Conservation (phyloP, 2,888 invertebrate genomes). For the Drosophila stalkeri region DNA sequence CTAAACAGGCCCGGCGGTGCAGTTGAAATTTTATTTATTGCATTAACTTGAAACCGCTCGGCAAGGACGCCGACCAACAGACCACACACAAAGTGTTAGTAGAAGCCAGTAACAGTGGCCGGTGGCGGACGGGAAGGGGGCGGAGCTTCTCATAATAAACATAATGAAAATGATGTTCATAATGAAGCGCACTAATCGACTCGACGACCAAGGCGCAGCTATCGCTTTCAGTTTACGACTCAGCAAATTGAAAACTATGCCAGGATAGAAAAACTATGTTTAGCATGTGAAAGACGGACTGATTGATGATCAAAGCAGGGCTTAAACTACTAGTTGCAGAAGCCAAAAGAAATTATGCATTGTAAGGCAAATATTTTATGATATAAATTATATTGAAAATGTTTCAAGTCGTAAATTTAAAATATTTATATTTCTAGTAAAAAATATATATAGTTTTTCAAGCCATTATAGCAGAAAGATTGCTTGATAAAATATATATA, state of each 20-base stretch:
- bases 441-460: too few species aligned
- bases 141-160: conserved; percentile 63
- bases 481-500: too few species aligned
- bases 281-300: neutral
- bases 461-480: neutral
- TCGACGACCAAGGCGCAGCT: conserved; percentile 44
- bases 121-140: neutral
- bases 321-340: neutral
- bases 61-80: conserved; percentile 16
- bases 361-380: neutral
- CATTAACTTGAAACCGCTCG: conserved; percentile 74
- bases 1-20: conserved; percentile 79
- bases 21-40: conserved; percentile 81
- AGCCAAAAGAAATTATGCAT: neutral
- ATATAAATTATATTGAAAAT: neutral
- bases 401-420: neutral
- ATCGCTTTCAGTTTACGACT: conserved; percentile 39
- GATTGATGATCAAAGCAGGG: conserved; percentile 4
- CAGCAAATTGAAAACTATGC: conserved; percentile 43
- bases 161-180: conserved; percentile 78
- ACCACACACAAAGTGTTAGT: conserved; percentile 11
- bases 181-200: conserved; percentile 79
- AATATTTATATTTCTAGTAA: too few species aligned
- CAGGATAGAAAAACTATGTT: conserved; percentile 5
- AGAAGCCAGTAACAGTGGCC: neutral